These are phyloP conservation scores for Trichomalopsis sarcophagae DNA, from an alignment of 1,140 invertebrate species.

Conservation along the genomic window DNA sequence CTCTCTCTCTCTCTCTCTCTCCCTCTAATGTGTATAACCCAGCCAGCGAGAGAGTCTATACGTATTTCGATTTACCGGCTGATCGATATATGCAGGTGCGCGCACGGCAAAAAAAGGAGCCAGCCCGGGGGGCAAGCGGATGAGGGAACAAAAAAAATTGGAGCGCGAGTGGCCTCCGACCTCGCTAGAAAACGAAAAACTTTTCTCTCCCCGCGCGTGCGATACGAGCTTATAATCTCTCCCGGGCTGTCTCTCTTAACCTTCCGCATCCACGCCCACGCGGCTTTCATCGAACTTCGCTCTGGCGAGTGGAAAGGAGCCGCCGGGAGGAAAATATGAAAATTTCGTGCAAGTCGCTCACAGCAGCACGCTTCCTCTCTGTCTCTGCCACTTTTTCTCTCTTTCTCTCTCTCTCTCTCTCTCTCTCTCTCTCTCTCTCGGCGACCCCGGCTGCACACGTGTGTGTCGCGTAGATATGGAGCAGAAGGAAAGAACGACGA, in stretches of 20 bases:
- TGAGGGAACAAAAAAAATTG: background rate
- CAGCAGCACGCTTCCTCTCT: background rate
- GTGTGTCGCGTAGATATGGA: background rate
- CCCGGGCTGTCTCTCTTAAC: too few relatives aligned
- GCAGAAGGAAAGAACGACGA: background rate
- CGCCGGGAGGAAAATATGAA: background rate
- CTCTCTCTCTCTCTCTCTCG: constrained; percentile 52
- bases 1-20: constrained; percentile 21
- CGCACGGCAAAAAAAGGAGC: background rate
- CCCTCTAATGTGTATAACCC: background rate
- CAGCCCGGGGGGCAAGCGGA: background rate
- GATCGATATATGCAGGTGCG: constrained; percentile 42
- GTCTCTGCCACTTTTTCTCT: background rate
- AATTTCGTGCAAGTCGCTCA: background rate
- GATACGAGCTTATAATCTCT: too few relatives aligned
- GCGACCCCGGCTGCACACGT: constrained; percentile 10
- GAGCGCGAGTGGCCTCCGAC: background rate
- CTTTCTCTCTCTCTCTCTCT: constrained; percentile 23
- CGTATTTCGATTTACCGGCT: constrained; percentile 41
- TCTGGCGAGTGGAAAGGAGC: background rate
- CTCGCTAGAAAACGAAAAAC: background rate
- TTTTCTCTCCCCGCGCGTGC: background rate
- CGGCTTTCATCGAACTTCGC: background rate
- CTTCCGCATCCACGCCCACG: background rate
- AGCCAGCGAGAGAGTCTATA: background rate